Percentiles rank a stretch among this genome's conserved stretches.
Conservation (phyloP, 2,113 vertebrate genomes). For the Halcyon senegalensis region DNA sequence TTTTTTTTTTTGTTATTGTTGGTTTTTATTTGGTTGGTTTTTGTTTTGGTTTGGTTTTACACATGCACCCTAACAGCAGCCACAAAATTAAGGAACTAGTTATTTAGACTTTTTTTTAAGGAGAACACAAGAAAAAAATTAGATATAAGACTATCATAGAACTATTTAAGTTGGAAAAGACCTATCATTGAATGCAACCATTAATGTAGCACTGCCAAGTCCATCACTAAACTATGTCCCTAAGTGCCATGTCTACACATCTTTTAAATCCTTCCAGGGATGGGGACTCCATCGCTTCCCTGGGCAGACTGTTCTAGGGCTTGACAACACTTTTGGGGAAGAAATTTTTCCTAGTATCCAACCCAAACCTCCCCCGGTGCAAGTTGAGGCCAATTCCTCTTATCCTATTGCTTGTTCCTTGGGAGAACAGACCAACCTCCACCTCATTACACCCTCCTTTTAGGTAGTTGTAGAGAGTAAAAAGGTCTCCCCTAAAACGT, state of each 20-base stretch:
- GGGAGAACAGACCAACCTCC: not conserved
- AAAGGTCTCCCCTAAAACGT: not conserved
- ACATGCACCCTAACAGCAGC: not conserved
- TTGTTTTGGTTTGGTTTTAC: not conserved
- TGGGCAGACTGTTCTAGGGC: not conserved
- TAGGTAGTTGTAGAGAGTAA: not conserved
- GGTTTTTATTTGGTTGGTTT: not conserved
- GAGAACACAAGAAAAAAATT: not conserved
- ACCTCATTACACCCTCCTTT: not conserved
- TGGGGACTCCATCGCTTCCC: not conserved
- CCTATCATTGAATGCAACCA: fast-evolving
- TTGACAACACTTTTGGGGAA: not conserved
- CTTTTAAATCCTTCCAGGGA: not conserved
- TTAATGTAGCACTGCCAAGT: not conserved
- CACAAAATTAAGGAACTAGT: not conserved
- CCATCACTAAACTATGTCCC: not conserved
- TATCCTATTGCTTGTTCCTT: fast-evolving
- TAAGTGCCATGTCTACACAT: not conserved
- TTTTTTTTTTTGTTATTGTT: not conserved
- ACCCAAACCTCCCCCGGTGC: not conserved
- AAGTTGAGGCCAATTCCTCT: not conserved
- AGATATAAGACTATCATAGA: not conserved
- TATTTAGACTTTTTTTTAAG: not conserved
- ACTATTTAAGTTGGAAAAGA: not conserved
- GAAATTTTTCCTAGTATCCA: not conserved